A percentile compares a stretch with the other conserved stretches of the same genome.
phyloP scores from a whole-genome alignment of 2,797 vertebrate genomes.

The Anguilla obscura region DNA sequence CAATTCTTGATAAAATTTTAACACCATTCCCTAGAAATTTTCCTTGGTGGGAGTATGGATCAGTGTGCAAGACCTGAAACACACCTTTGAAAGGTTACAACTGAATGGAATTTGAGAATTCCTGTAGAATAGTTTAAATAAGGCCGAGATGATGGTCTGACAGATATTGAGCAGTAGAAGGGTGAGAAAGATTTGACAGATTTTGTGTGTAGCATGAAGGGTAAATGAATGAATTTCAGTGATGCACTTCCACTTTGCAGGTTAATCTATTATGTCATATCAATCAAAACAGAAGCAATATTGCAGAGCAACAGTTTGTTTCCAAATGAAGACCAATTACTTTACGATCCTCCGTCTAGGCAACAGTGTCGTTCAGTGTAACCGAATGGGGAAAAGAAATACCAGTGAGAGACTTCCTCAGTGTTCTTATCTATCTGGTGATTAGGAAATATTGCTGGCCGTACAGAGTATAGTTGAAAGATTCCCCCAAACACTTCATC shows the following conservation, averaged over 20 bases:
- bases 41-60: background rate
- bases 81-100: background rate
- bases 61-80: background rate
- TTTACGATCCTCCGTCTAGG: background rate
- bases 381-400: background rate
- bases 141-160: background rate
- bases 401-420: background rate
- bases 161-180: background rate
- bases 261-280: background rate
- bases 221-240: background rate
- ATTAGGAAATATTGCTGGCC: background rate
- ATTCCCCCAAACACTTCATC: background rate
- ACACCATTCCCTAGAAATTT: background rate
- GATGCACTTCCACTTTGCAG: background rate
- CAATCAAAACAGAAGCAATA: background rate
- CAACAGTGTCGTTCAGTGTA: background rate
- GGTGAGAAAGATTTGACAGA: background rate
- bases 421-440: background rate
- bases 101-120: background rate
- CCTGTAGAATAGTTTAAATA: background rate
- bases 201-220: background rate
- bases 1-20: background rate
- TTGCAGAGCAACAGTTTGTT: background rate
- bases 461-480: background rate
- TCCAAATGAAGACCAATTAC: background rate